These are phyloP conservation scores for Tenthredo livida DNA, from an alignment of 2,888 invertebrate genomes.

Conservation along the genomic window DNA sequence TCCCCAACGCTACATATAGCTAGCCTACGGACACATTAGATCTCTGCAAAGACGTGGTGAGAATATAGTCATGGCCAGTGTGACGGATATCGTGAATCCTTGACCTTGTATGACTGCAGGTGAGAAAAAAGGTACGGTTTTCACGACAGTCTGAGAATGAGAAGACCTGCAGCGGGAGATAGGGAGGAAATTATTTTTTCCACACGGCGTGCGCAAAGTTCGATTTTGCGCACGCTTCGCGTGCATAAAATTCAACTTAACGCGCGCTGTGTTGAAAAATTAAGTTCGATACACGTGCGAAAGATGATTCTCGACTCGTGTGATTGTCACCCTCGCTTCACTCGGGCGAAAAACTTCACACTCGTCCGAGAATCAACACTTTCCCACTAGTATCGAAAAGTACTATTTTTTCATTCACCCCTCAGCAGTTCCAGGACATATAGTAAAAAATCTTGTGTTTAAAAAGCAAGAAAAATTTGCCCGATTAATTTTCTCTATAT, in stretches of 20 bases:
- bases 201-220: too few relatives aligned
- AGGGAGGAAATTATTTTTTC: neutral
- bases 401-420: neutral
- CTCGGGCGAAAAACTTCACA: too few relatives aligned
- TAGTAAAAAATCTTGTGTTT: neutral
- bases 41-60: constrained; percentile 9
- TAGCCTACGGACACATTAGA: constrained; percentile 41
- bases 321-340: too few relatives aligned
- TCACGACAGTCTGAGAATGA: neutral
- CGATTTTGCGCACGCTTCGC: too few relatives aligned
- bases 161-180: neutral
- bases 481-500: neutral
- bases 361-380: too few relatives aligned
- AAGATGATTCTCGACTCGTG: too few relatives aligned
- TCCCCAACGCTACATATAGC: constrained; percentile 71
- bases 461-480: neutral
- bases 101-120: neutral
- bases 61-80: constrained; percentile 33
- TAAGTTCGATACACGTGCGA: too few relatives aligned
- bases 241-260: too few relatives aligned
- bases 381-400: too few relatives aligned
- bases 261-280: too few relatives aligned
- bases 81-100: constrained; percentile 2
- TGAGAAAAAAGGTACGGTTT: neutral
- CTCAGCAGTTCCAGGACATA: neutral